phyloP scores from a whole-genome alignment of 2,797 vertebrate genomes.

The Pseudomugil tenellus region DNA sequence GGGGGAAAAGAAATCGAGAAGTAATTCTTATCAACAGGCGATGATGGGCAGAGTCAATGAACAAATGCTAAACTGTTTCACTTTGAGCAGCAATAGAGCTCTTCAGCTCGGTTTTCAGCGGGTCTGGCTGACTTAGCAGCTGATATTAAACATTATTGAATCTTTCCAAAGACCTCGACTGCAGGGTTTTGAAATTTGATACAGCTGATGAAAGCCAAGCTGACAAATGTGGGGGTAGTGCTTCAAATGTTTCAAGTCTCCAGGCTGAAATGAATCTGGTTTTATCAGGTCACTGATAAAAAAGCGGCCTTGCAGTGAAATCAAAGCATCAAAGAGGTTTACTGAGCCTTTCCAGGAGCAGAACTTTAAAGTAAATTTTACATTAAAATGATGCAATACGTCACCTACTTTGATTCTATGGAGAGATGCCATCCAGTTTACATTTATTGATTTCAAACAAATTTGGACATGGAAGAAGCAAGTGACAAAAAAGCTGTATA shows the following conservation, averaged over 20 bases:
- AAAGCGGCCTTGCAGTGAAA: slow-evolving; percentile 52
- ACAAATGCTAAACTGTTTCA: slow-evolving; percentile 55
- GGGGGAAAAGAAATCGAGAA: neutral
- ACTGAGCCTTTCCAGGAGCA: slow-evolving; percentile 19
- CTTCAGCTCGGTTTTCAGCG: slow-evolving; percentile 38
- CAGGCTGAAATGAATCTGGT: slow-evolving; percentile 56
- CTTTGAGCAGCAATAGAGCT: slow-evolving; percentile 39
- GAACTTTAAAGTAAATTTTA: slow-evolving; percentile 29
- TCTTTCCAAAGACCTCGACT: slow-evolving; percentile 60
- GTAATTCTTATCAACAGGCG: slow-evolving; percentile 61
- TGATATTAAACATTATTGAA: slow-evolving; percentile 72
- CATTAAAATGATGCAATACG: slow-evolving; percentile 19
- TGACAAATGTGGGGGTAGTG: slow-evolving; percentile 35
- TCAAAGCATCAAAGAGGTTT: slow-evolving; percentile 49
- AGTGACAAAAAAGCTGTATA: slow-evolving; percentile 47
- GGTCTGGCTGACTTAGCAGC: slow-evolving; percentile 61
- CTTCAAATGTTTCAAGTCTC: slow-evolving; percentile 62
- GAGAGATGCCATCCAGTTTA: neutral
- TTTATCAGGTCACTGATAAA: slow-evolving; percentile 61
- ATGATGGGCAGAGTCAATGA: slow-evolving; percentile 52
- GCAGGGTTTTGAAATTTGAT: slow-evolving; percentile 63
- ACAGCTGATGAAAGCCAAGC: slow-evolving; percentile 60
- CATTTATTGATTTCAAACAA: neutral
- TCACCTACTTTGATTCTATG: neutral
- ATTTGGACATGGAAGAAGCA: neutral